Evolutionary conservation across 2,888 invertebrate genomes (phyloP).

Genomic region (Frankliniella intonsa): DNA sequence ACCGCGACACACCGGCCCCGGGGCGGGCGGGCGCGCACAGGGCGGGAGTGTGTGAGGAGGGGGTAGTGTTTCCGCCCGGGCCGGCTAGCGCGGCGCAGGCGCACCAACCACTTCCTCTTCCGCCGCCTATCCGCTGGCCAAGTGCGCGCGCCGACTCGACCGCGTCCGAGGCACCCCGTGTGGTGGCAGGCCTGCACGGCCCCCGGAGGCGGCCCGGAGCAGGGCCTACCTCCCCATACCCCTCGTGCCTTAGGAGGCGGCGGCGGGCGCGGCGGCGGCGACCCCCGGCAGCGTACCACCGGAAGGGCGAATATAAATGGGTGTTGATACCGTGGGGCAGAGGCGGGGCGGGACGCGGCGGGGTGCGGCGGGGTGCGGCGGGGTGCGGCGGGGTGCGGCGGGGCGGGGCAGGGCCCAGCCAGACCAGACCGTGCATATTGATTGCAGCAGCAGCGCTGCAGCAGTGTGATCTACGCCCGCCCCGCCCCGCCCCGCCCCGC

Average conservation of each 20-base stretch:
- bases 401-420: neutral
- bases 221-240: too few species aligned
- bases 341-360: too few species aligned
- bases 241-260: too few species aligned
- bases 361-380: too few species aligned
- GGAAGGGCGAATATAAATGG: conserved; percentile 20
- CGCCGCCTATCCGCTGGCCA: neutral
- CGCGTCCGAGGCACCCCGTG: neutral
- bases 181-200: too few species aligned
- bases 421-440: conserved; percentile 12
- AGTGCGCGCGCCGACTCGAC: neutral
- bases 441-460: neutral
- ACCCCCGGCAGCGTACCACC: neutral
- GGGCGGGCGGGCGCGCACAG: neutral
- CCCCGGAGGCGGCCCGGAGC: too few species aligned
- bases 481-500: neutral
- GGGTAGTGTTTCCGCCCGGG: too few species aligned
- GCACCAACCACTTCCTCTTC: neutral
- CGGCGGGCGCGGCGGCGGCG: neutral
- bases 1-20: neutral
- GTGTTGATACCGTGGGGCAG: neutral
- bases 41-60: neutral
- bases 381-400: too few species aligned
- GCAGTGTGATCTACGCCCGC: neutral
- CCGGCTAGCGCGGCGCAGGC: neutral